Conservation (phyloP, 2,888 invertebrate species). For the Chymomyza procnemis region DNA sequence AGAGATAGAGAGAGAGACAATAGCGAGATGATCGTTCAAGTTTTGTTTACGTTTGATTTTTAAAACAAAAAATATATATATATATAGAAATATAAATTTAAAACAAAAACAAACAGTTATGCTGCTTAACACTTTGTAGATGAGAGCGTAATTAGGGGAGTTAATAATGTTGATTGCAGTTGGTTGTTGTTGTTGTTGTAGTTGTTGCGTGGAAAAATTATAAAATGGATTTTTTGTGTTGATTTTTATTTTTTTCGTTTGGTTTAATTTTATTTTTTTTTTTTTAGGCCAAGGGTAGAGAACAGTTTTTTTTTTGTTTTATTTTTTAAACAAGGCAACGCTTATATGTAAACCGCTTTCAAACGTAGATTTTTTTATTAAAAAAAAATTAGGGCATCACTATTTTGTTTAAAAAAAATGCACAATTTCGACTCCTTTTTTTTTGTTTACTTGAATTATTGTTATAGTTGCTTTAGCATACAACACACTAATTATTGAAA, state of each 20-base stretch:
- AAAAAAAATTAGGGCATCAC: constrained; percentile 8
- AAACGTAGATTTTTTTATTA: constrained; percentile 8
- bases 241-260: background rate
- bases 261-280: background rate
- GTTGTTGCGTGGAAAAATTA: constrained; percentile 25
- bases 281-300: background rate
- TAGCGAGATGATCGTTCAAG: background rate
- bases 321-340: constrained; percentile 62
- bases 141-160: background rate
- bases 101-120: background rate
- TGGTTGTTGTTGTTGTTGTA: constrained; percentile 22
- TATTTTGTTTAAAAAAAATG: constrained; percentile 33
- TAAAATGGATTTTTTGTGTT: constrained; percentile 7
- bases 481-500: background rate
- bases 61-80: constrained; percentile 9
- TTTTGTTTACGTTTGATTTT: constrained; percentile 11
- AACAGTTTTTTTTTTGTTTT: too few species aligned
- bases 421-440: constrained; percentile 23
- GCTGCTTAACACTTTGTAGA: background rate
- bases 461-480: background rate
- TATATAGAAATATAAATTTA: too few species aligned
- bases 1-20: background rate
- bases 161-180: constrained; percentile 1
- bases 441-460: constrained; percentile 2
- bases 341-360: constrained; percentile 23